Base-by-base conservation (phyloP, 2,113 vertebrate species). In the Bubo blakistoni region DNA sequence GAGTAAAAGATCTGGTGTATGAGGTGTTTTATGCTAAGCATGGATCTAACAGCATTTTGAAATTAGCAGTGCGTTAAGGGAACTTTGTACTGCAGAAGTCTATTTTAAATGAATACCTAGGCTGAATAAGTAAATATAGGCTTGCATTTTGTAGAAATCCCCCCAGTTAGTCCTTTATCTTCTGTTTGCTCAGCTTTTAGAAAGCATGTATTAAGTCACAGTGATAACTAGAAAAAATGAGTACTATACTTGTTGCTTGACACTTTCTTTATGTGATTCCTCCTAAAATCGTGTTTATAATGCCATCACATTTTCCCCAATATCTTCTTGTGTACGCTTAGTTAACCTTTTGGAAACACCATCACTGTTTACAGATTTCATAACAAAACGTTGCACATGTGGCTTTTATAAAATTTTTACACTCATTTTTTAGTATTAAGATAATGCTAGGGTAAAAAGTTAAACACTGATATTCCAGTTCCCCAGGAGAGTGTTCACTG, bases 111-210 rank as follows among this genome's bases (percentile, higher is more conserved):
- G 16, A 81, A 49, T 85, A 49, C 58, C 21, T 76, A 46, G 49
- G 49, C 6, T 69, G 78, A 72, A 3, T 80, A 76, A 87, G 74
- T 94, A 92, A 96, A 97, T 73, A 89, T 6, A 77, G 81, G 25
- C 30, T 86, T 87, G 44, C 20, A 9, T 79, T 82, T 91, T 65
- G 32, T 92, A 86, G 81, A 92, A 94, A 62, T 76, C 61, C 77
- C 86, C 73, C 24, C 46, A 66, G 36, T 88, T 80, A 82, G n/a
- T 91, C 34, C 54, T 84, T 95, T 79, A 70, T 82, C 46, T 82
- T 90, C n/a, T 93, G 80, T 93, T 95, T 95, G 74, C 65, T 91
- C 44, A 94, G 88, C 81, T 91, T 88, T 72, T 82, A 79, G 42
- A 80, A 85, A 90, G 51, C 2, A 0, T 59, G 11, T 58, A 38